Percentiles rank a stretch among this genome's conserved stretches.
Conservation (phyloP, 2,888 invertebrate genomes). For the Abrostola tripartita region DNA sequence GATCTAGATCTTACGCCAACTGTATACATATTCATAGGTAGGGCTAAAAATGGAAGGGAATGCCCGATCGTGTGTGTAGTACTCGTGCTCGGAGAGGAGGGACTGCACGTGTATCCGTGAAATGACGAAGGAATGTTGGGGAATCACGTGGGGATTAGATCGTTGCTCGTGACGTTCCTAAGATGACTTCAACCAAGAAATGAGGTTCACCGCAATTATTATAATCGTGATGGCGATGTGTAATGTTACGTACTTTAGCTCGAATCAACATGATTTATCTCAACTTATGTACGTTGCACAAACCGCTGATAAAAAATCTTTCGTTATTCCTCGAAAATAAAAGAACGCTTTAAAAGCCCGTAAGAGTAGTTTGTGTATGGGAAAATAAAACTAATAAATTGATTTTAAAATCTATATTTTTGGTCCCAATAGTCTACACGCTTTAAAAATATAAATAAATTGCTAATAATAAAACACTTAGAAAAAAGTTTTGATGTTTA, state of each 20-base stretch:
- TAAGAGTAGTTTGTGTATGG: not conserved
- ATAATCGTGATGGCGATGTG: no score
- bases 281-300: no score
- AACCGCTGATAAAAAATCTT: no score
- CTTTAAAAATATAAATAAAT: not conserved
- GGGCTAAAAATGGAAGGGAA: not conserved
- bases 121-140: not conserved
- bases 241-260: no score
- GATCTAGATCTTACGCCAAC: no score
- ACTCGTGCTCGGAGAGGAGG: not conserved
- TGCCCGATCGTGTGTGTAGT: not conserved
- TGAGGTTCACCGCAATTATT: no score
- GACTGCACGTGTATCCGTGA: not conserved
- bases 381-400: not conserved
- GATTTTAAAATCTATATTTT: slow-evolving; percentile 29
- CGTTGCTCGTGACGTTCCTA: not conserved
- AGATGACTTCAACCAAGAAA: not conserved
- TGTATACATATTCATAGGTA: not conserved
- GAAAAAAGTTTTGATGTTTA: not conserved
- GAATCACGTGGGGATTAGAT: not conserved
- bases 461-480: slow-evolving; percentile 4
- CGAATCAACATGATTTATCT: no score
- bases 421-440: slow-evolving; percentile 34
- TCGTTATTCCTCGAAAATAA: no score
- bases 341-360: no score